These are phyloP conservation scores for Eulemur macaco DNA, from an alignment of 2,113 vertebrate species.

Conservation along the genomic window DNA sequence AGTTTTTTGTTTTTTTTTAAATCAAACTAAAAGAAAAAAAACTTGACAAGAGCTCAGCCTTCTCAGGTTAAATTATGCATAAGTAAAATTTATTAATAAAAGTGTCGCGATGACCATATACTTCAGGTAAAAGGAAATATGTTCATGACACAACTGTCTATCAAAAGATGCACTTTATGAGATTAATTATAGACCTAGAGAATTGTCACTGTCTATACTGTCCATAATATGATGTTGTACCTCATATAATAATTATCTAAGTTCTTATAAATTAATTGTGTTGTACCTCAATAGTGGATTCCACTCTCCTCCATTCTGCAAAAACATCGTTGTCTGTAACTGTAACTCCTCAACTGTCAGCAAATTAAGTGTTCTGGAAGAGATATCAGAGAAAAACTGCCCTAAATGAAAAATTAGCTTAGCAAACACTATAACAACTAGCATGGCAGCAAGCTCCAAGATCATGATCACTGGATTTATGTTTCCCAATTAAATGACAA, in stretches of 20 bases:
- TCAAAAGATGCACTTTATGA: background rate
- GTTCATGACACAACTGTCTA: background rate
- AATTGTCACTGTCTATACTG: background rate
- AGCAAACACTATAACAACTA: background rate
- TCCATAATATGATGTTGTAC: background rate
- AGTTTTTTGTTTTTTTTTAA: background rate
- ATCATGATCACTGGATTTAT: background rate
- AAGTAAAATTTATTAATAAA: slow-evolving; percentile 24
- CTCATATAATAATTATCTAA: background rate
- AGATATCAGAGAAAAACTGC: slow-evolving; percentile 27
- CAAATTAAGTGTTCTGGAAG: background rate
- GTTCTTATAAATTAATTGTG: background rate
- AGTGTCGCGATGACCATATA: background rate
- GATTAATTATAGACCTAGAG: background rate
- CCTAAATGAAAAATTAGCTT: background rate
- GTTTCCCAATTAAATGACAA: background rate
- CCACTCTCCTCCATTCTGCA: background rate
- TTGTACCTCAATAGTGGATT: background rate
- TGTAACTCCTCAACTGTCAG: background rate
- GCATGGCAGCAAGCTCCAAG: background rate
- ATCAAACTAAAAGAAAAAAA: background rate
- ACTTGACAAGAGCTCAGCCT: background rate
- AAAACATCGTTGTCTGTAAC: background rate
- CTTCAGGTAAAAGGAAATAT: slow-evolving; percentile 12
- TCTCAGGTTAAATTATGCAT: background rate